These are phyloP conservation scores for Drosophila leontia DNA, from an alignment of 1,140 invertebrate species.

Conservation along the genomic window DNA sequence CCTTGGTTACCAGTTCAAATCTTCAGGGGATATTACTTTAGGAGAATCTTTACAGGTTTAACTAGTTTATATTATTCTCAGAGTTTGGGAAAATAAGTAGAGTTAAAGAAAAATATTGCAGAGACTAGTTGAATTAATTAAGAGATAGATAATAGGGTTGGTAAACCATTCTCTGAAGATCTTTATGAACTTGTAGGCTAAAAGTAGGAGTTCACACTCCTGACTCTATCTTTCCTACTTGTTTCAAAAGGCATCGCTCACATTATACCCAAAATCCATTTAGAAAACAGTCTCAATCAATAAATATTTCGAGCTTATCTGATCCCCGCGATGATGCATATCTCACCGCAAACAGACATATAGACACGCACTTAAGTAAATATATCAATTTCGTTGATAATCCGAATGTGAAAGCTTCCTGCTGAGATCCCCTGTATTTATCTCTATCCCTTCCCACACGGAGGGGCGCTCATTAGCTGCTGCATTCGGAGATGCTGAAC, in stretches of 20 bases:
- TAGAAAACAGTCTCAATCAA: conserved; percentile 18
- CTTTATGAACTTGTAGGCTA: not conserved
- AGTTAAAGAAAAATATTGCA: no score
- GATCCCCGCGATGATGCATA: conserved; percentile 26
- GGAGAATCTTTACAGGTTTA: not conserved
- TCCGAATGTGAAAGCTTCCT: conserved; percentile 59
- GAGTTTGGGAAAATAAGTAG: no score
- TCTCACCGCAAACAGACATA: conserved; percentile 3
- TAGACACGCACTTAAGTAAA: conserved; percentile 41
- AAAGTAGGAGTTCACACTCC: not conserved
- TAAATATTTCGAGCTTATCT: conserved; percentile 17
- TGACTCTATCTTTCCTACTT: not conserved
- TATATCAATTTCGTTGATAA: conserved; percentile 62
- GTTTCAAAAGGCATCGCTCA: not conserved
- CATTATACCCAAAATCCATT: not conserved
- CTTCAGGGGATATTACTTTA: not conserved
- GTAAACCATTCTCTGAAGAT: no score
- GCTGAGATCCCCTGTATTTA: conserved; percentile 36
- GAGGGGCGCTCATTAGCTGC: conserved; percentile 69
- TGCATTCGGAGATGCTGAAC: conserved; percentile 76
- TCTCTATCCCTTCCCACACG: conserved; percentile 15
- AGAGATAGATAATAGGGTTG: no score
- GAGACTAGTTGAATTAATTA: no score
- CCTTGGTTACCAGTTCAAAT: not conserved
- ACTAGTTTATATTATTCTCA: not conserved